A percentile compares a stretch with the other conserved stretches of the same genome.
Evolutionary conservation across 1,140 invertebrate species (phyloP).

Genomic region (Tetramorium alpestre): DNA sequence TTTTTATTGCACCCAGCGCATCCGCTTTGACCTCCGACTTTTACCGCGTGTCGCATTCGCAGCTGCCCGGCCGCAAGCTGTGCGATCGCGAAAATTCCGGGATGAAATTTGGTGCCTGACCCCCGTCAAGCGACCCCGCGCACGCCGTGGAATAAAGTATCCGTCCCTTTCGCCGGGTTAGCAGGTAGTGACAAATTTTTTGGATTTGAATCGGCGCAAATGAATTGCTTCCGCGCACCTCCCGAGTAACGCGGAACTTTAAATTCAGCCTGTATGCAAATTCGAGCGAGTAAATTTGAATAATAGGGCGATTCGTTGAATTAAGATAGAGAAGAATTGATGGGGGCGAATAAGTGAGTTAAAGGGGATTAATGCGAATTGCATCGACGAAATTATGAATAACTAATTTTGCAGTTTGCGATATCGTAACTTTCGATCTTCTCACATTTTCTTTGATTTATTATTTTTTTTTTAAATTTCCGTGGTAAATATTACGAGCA

Average conservation of each 20-base stretch:
- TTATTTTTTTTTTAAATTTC: neutral
- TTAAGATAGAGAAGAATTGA: slow-evolving; percentile 11
- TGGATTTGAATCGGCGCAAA: neutral
- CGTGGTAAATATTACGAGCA: neutral
- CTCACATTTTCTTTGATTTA: neutral
- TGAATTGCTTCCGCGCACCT: neutral
- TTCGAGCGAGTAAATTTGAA: neutral
- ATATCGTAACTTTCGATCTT: too few relatives aligned
- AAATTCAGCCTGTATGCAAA: neutral
- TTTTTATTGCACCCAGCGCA: slow-evolving; percentile 20
- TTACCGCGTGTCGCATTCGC: slow-evolving; percentile 34
- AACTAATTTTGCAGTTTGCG: too few relatives aligned
- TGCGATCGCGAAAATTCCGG: neutral
- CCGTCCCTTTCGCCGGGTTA: neutral
- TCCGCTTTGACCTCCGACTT: slow-evolving; percentile 60
- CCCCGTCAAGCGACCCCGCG: neutral
- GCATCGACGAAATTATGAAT: neutral
- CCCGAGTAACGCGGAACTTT: neutral
- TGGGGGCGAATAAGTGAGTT: neutral
- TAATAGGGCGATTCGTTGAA: slow-evolving; percentile 1
- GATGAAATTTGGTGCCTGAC: neutral
- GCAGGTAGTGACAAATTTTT: neutral
- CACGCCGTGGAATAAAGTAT: neutral
- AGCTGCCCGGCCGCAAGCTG: neutral
- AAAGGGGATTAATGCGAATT: neutral